These are phyloP conservation scores for Metopolophium dirhodum DNA, from an alignment of 1,140 invertebrate genomes.

Conservation along the genomic window DNA sequence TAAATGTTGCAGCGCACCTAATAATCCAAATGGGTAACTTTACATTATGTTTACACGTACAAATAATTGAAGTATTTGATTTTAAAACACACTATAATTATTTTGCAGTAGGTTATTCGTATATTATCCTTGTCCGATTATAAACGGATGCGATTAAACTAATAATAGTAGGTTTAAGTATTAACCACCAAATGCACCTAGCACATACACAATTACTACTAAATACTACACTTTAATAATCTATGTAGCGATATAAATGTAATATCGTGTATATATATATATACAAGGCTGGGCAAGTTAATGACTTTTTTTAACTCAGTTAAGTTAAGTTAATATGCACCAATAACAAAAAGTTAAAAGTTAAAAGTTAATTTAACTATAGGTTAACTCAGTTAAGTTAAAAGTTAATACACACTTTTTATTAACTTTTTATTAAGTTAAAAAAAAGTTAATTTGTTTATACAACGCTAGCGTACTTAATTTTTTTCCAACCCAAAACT, in stretches of 20 bases:
- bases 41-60: not conserved
- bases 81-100: conserved; percentile 4
- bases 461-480: too few relatives aligned
- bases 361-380: too few relatives aligned
- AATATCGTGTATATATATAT: not conserved
- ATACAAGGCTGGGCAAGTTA: too few relatives aligned
- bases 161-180: conserved; percentile 1
- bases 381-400: too few relatives aligned
- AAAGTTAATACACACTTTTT: too few relatives aligned
- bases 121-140: not conserved
- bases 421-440: too few relatives aligned
- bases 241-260: not conserved
- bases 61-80: not conserved
- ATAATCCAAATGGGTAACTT: not conserved
- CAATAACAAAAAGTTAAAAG: too few relatives aligned
- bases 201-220: not conserved
- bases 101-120: not conserved
- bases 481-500: too few relatives aligned
- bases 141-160: not conserved
- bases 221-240: not conserved
- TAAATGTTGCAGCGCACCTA: not conserved
- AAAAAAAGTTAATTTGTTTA: too few relatives aligned
- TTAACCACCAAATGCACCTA: not conserved
- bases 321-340: too few relatives aligned
- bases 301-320: too few relatives aligned